Percentiles rank a stretch among this genome's conserved stretches.
phyloP scores from a whole-genome alignment of 2,113 vertebrate genomes.

The Odontesthes bonariensis region DNA sequence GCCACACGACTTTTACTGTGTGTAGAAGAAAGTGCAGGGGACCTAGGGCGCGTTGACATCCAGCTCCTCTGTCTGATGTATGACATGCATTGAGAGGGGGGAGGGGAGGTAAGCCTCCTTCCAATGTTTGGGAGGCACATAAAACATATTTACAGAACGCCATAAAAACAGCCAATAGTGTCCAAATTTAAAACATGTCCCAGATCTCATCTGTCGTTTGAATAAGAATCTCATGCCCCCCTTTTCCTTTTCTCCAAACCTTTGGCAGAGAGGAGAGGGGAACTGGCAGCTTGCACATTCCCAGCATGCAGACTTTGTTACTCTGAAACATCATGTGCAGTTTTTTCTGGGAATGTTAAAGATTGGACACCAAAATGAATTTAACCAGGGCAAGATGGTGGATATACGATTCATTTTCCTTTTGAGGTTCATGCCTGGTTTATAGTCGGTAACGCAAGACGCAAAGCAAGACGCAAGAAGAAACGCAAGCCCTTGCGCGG shows the following conservation, averaged over 20 bases:
- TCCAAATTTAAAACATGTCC: slow-evolving; percentile 79
- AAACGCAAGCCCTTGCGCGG: too few relatives aligned
- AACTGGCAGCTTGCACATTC: slow-evolving; percentile 47
- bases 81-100: slow-evolving; percentile 46
- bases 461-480: too few relatives aligned
- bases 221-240: slow-evolving; percentile 47
- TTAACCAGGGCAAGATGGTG: neutral
- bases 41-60: slow-evolving; percentile 60
- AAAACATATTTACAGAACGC: slow-evolving; percentile 68
- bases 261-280: slow-evolving; percentile 55
- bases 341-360: slow-evolving; percentile 20
- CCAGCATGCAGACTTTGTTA: slow-evolving; percentile 59
- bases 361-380: slow-evolving; percentile 18
- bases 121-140: slow-evolving; percentile 66
- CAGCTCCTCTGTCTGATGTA: slow-evolving; percentile 66
- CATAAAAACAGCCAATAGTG: slow-evolving; percentile 61
- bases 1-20: slow-evolving; percentile 42
- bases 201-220: slow-evolving; percentile 70
- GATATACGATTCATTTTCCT: neutral
- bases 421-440: too few relatives aligned
- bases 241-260: slow-evolving; percentile 33
- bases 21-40: slow-evolving; percentile 44
- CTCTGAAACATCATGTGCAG: slow-evolving; percentile 40
- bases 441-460: too few relatives aligned
- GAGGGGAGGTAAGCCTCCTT: slow-evolving; percentile 29